A percentile compares a stretch with the other conserved stretches of the same genome.
phyloP scores from a whole-genome alignment of 2,888 invertebrate genomes.

The Adelognathus sp. region DNA sequence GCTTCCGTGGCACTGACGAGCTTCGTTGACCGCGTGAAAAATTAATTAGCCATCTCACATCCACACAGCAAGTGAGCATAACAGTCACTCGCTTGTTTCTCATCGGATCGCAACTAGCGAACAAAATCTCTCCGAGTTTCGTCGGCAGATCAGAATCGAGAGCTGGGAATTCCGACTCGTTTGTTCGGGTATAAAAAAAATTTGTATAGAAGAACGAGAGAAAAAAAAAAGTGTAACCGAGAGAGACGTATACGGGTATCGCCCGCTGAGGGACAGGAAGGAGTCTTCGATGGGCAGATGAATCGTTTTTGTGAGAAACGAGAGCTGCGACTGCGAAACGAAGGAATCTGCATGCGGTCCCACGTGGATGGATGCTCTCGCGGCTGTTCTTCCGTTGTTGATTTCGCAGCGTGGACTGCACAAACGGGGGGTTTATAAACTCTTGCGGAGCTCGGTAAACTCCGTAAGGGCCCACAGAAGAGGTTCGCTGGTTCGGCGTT shows the following conservation, averaged over 20 bases:
- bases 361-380: conserved; percentile 51
- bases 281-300: conserved; percentile 44
- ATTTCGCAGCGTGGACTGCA: conserved; percentile 1
- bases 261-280: conserved; percentile 33
- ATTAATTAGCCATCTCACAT: conserved; percentile 65
- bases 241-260: conserved; percentile 28
- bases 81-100: conserved; percentile 64
- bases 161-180: conserved; percentile 23
- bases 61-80: too few relatives aligned
- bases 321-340: conserved; percentile 19
- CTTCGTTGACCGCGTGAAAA: conserved; percentile 74
- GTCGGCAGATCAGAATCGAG: background rate
- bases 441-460: conserved; percentile 60
- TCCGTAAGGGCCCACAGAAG: conserved; percentile 69
- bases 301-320: conserved; percentile 49
- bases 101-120: conserved; percentile 50
- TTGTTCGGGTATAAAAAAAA: background rate
- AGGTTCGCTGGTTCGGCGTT: conserved; percentile 58
- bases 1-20: conserved; percentile 64
- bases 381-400: background rate
- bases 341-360: conserved; percentile 69
- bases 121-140: background rate
- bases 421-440: too few relatives aligned
- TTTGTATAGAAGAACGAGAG: background rate
- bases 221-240: background rate